Evolutionary conservation across 1,140 invertebrate genomes (phyloP).

Genomic region (Drosophila parabipectinata): DNA sequence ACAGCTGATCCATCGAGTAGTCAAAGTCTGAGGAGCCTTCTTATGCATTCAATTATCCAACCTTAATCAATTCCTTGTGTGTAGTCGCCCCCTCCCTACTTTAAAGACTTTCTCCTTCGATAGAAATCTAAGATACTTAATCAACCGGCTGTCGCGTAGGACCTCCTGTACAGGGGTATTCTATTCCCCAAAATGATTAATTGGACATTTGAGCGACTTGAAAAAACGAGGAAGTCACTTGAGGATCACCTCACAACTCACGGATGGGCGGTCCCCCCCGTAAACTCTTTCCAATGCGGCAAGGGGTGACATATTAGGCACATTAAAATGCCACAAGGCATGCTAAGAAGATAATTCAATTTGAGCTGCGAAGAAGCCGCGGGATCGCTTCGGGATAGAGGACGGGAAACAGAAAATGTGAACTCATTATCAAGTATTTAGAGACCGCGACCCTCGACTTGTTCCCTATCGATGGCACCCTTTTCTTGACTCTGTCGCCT

Average conservation of each 20-base stretch:
- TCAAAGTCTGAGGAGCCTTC: background rate
- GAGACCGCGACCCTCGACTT: slow-evolving; percentile 68
- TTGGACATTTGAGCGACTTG: slow-evolving; percentile 68
- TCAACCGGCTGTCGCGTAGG: slow-evolving; percentile 62
- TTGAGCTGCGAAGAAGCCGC: slow-evolving; percentile 32
- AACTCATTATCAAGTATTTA: slow-evolving; percentile 72
- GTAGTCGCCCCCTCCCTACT: slow-evolving; percentile 1
- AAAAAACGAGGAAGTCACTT: slow-evolving; percentile 54
- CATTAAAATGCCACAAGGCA: slow-evolving; percentile 77
- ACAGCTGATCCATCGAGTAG: background rate
- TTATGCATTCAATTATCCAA: background rate
- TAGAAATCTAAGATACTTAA: slow-evolving; percentile 47
- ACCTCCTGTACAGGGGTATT: background rate
- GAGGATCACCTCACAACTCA: slow-evolving; percentile 35
- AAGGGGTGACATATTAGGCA: slow-evolving; percentile 73
- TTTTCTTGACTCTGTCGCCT: slow-evolving; percentile 56
- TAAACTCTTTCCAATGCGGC: slow-evolving; percentile 58
- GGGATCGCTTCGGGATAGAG: slow-evolving; percentile 26
- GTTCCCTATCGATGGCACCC: slow-evolving; percentile 59
- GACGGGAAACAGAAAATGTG: slow-evolving; percentile 50
- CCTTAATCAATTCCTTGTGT: slow-evolving; percentile 45
- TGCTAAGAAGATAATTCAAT: slow-evolving; percentile 67
- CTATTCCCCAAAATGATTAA: slow-evolving; percentile 61
- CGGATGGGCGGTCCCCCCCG: slow-evolving; percentile 60
- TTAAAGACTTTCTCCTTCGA: slow-evolving; percentile 6